phyloP scores from a whole-genome alignment of 2,113 vertebrate genomes.

The Hippocampus comes region DNA sequence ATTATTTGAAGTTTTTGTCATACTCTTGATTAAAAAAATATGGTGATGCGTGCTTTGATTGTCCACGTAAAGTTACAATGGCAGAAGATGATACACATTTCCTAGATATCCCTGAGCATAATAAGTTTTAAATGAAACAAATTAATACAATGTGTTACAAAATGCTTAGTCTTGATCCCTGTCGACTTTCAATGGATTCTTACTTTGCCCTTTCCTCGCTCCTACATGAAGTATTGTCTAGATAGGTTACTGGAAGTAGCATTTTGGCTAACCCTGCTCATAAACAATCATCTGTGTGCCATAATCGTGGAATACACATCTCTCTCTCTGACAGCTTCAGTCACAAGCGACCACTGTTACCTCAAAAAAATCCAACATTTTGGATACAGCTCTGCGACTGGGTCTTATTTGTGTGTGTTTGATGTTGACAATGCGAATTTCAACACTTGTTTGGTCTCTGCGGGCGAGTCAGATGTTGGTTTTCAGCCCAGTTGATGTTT shows the following conservation, averaged over 20 bases:
- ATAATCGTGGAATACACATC: neutral
- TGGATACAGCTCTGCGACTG: neutral
- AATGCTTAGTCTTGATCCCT: neutral
- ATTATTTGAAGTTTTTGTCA: no score
- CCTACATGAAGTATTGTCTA: neutral
- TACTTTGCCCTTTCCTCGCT: neutral
- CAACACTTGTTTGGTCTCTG: constrained; percentile 11
- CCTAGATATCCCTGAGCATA: neutral
- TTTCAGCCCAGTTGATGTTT: constrained; percentile 25
- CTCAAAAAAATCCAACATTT: neutral
- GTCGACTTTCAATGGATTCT: neutral
- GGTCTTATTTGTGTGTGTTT: neutral
- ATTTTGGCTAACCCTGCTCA: neutral
- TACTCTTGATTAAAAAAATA: no score
- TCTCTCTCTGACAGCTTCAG: neutral
- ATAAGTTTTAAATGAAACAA: neutral
- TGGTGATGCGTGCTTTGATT: no score
- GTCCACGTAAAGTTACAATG: no score
- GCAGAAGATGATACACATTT: no score
- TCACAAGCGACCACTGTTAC: neutral
- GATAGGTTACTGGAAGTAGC: neutral
- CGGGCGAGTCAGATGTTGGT: constrained; percentile 3
- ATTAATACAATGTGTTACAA: neutral
- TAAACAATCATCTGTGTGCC: neutral
- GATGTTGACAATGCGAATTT: neutral